Evolutionary conservation across 2,797 vertebrate species (phyloP), one percentile per base, ranked within the genome.

Genomic region (Falco novaeseelandiae): DNA sequence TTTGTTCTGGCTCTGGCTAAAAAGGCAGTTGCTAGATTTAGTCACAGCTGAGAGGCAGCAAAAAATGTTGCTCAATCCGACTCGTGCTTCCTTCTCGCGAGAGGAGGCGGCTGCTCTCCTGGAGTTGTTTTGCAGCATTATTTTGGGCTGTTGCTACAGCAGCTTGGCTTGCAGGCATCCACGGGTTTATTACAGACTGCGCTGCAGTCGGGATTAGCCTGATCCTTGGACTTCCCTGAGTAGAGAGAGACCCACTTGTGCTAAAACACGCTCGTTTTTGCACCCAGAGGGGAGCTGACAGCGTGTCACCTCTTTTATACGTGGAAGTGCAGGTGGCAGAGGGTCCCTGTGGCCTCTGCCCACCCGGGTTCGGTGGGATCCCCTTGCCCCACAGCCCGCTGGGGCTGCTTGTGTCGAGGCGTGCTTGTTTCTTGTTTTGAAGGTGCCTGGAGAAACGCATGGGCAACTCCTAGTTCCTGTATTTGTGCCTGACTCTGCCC

Each of bases 401-500:
- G 2, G 62, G 25, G 46, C 5, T 0, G 14, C 34, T 59, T 9
- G 34, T 2, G 3, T 42, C 5, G 1, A 30, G 36, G 18, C 3
- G 4, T 26, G 51, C 80, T 61, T 46, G 54, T 87, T 54, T 44
- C 55, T 61, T 74, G 91, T 96, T 73, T 54, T 78, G 83, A 55
- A 81, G 74, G 87, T 2, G 4, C 42, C 46, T 21, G 46, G 58
- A 83, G 91, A 46, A 54, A 30, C n/a, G 38, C 79, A 8, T 30
- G 86, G 77, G 61, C 48, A 12, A 54, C 36, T 85, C 63, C 48
- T 29, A 69, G 70, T 82, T 93, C 81, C 66, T 94, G 54, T 88
- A 22, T 81, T 63, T 36, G 70, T 73, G 83, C 77, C 46, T 87
- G 91, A 85, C 86, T 96, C 91, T 96, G 89, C 92, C 94, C 63